phyloP scores from a whole-genome alignment of 37 sponge, comb jelly and placozoan genomes.

The Beroe forskalii region DNA sequence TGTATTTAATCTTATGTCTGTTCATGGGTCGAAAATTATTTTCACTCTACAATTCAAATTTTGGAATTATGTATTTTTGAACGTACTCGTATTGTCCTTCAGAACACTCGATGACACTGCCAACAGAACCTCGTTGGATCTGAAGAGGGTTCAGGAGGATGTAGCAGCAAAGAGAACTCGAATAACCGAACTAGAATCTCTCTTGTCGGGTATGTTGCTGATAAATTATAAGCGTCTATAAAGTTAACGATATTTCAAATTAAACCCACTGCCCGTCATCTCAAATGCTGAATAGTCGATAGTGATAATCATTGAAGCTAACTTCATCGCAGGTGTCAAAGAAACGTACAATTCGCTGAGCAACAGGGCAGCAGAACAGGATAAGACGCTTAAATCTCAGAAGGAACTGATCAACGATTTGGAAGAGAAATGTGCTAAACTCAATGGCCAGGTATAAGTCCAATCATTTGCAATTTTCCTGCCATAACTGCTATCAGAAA shows the following conservation, averaged over 20 bases:
- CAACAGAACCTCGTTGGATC: background rate
- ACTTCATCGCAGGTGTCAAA: conserved; percentile 11
- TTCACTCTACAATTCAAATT: no score
- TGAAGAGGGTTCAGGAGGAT: background rate
- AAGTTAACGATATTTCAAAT: no score
- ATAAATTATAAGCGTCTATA: no score
- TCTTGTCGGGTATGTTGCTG: conserved; percentile 21
- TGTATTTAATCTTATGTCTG: no score
- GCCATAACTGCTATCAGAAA: no score
- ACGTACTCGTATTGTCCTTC: no score
- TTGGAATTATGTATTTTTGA: no score
- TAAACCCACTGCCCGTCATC: no score
- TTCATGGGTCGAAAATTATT: no score
- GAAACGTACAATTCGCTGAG: conserved; percentile 24
- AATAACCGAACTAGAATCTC: conserved; percentile 20
- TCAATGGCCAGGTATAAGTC: conserved; percentile 6
- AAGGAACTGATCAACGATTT: conserved; percentile 10
- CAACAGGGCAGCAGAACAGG: conserved; percentile 4
- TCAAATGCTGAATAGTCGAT: no score
- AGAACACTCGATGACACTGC: conserved; percentile 26
- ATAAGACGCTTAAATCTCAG: conserved; percentile 28
- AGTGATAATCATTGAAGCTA: no score
- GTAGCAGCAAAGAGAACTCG: background rate
- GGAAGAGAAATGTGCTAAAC: conserved; percentile 3
- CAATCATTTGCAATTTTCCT: no score